Base-by-base conservation (phyloP, 2,113 vertebrate genomes). In the Rhombomys opimus region DNA sequence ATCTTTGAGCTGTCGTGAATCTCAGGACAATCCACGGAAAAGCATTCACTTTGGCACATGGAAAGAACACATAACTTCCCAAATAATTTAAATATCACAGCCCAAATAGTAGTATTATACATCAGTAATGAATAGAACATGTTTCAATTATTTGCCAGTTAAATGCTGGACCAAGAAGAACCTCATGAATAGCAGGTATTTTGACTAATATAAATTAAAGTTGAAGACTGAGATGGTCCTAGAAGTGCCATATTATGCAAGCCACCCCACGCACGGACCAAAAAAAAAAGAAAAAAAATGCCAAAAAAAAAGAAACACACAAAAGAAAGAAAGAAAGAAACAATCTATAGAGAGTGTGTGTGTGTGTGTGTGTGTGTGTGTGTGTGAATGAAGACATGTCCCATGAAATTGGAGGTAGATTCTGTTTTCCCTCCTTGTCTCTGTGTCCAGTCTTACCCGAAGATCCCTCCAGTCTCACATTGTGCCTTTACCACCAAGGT, bases 361-460 rank as follows among this genome's bases (percentile, higher is more conserved):
- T n/a, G n/a, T n/a, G n/a, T n/a, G n/a, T n/a, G n/a, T n/a, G n/a
- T n/a, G n/a, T n/a, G n/a, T n/a, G 14, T 84, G 59, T 86, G 59
- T 86, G 52, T 23, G 46, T 18, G 22, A 22, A 5, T n/a, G 20
- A 52, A 89, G 54, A 46, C 15, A 32, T 57, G 63, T 22, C 5
- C 17, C 22, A 46, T 61, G 41, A 67, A 46, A 13, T 52, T 15
- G 25, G 68, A 38, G 61, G 23, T 18, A 38, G 17, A 27, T 46
- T 52, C 65, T 78, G 8, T 18, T 41, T 63, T 9, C 76, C 52
- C 20, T 12, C 63, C 46, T 12, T 50, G 30, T 89, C 12, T 2
- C 20, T 59, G 2, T 77, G 75, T n/a, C 38, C 12, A 18, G 80
- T 89, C 92, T 97, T 91, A 96, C 96, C 96, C 89, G 77, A 77